A percentile compares a stretch with the other conserved stretches of the same genome.
These are phyloP conservation scores for Poecilus cupreus DNA, from an alignment of 2,888 invertebrate species.

Conservation along the genomic window DNA sequence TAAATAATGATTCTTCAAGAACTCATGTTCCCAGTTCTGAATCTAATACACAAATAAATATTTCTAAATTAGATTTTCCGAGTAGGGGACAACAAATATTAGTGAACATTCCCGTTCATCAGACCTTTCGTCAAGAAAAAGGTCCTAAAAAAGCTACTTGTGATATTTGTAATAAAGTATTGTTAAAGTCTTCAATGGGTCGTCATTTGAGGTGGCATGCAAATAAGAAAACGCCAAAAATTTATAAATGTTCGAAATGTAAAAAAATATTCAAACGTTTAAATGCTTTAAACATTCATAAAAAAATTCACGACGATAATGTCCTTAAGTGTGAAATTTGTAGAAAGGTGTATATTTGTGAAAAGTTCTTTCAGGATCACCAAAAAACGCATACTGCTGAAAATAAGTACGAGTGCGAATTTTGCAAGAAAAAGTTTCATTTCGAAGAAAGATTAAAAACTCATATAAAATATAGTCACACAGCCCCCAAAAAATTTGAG, in stretches of 20 bases:
- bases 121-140: too few relatives aligned
- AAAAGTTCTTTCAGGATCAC: neutral
- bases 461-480: neutral
- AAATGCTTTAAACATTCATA: neutral
- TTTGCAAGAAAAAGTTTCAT: neutral
- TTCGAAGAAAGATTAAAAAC: neutral
- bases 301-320: neutral
- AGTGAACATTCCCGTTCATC: too few relatives aligned
- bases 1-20: neutral
- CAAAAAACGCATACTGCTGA: neutral
- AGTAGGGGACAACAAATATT: too few relatives aligned
- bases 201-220: neutral
- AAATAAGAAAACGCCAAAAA: too few relatives aligned
- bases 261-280: neutral
- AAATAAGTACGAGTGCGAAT: neutral
- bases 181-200: too few relatives aligned
- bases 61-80: too few relatives aligned
- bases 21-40: too few relatives aligned
- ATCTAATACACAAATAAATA: too few relatives aligned
- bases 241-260: neutral
- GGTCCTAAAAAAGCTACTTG: too few relatives aligned
- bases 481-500: neutral
- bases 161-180: too few relatives aligned
- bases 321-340: neutral
- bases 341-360: neutral